Conservation (phyloP, 2,888 invertebrate genomes). For the Drosophila sordidapex region DNA sequence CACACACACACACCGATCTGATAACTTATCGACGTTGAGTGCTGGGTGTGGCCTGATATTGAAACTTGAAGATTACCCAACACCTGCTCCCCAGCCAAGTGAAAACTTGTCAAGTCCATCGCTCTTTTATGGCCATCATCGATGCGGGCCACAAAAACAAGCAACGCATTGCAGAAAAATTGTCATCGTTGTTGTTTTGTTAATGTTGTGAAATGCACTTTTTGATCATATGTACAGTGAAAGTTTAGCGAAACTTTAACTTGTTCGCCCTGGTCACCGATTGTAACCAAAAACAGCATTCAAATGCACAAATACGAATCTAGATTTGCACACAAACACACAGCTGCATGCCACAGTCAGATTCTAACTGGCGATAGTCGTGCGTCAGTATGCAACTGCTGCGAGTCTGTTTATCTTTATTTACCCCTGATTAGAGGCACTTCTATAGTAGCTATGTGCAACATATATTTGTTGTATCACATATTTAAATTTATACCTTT, state of each 20-base stretch:
- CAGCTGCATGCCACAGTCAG: background rate
- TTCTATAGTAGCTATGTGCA: background rate
- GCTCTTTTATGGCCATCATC: slow-evolving; percentile 14
- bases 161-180: slow-evolving; percentile 10
- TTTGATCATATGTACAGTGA: slow-evolving; percentile 41
- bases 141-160: slow-evolving; percentile 19
- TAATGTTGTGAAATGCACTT: slow-evolving; percentile 34
- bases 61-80: slow-evolving; percentile 26
- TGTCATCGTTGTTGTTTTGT: slow-evolving; percentile 6
- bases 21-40: slow-evolving; percentile 53
- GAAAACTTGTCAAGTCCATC: background rate
- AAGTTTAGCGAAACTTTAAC: slow-evolving; percentile 59
- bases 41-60: background rate
- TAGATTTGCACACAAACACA: background rate
- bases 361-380: slow-evolving; percentile 30
- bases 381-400: slow-evolving; percentile 10
- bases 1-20: slow-evolving; percentile 29
- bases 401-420: slow-evolving; percentile 12
- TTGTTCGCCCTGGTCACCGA: slow-evolving; percentile 31
- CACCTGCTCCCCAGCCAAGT: slow-evolving; percentile 23
- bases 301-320: background rate
- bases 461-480: background rate
- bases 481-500: background rate
- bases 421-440: too few species aligned
- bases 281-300: slow-evolving; percentile 52